Evolutionary conservation across 2,888 invertebrate species (phyloP), one percentile per base, ranked within the genome.

Genomic region (Iselma pallidipennis): DNA sequence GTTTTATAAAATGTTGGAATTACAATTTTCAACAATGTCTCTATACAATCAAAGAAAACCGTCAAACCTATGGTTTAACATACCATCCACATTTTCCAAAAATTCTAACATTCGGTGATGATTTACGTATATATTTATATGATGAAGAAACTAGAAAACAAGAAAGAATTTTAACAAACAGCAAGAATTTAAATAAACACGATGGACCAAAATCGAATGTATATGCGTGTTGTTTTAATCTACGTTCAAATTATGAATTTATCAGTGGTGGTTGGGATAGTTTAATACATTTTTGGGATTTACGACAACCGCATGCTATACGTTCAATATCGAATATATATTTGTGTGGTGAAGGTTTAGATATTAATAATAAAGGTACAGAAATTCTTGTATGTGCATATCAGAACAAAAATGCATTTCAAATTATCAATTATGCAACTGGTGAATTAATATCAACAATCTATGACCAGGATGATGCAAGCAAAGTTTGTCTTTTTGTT

Each of bases 261-360:
- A 81, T 89, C 66, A 88, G 88, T 1, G 89, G 88, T 1, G 89
- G 90, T 7, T 89, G 89, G 88, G 89, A 90, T 70, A 82, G 88
- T 71, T 83, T 84, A 0, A 83, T 90, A 1, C 85, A 88, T 71
- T 89, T 88, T 73, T 90, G 89, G 89, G 90, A 90, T 74, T 83
- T 86, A 51, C 81, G 90, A 59, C 86, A 87, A 71, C 87, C 88
- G 0, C 85, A 84, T 68, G 85, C 89, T 1, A 82, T 86, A 0
- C 81, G 86, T 37, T 81, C 85, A 70, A 83, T 89, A 65, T 76
- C 81, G 1, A 89, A 88, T 1, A 83, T 88, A 21, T 88, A 88
- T 67, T 85, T 90, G 59, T 87, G 87, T 70, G 90, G 89, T 0
- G 88, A 90, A 75, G 88, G 88, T 0, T 73, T 90, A 28, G 88